Evolutionary conservation across 1,140 invertebrate species (phyloP).

Genomic region (Arctopsyche grandis): DNA sequence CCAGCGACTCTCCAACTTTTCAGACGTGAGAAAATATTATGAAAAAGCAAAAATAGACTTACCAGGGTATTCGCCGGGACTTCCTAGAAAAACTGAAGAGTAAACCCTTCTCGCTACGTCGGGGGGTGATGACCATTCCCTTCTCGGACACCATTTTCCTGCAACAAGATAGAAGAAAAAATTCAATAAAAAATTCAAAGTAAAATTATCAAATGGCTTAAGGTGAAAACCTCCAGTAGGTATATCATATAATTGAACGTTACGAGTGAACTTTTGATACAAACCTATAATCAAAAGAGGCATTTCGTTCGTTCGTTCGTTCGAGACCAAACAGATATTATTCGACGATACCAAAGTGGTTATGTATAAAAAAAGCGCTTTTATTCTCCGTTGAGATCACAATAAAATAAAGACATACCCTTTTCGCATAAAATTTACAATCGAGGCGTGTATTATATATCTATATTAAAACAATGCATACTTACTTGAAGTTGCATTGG

Average conservation of each 20-base stretch:
- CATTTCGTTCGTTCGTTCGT: slow-evolving; percentile 36
- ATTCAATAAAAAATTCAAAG: slow-evolving; percentile 41
- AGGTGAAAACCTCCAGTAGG: slow-evolving; percentile 44
- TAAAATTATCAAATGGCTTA: slow-evolving; percentile 45
- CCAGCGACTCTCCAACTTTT: slow-evolving; percentile 25
- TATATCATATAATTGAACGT: slow-evolving; percentile 52
- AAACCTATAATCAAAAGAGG: slow-evolving; percentile 50
- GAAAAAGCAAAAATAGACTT: slow-evolving; percentile 48
- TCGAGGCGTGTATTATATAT: no score
- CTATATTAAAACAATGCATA: no score
- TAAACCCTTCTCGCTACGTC: slow-evolving; percentile 86
- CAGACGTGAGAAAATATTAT: neutral
- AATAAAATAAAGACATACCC: no score
- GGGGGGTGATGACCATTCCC: slow-evolving; percentile 87
- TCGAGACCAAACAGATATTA: neutral
- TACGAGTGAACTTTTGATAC: slow-evolving; percentile 46
- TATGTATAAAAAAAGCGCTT: neutral
- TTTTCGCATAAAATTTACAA: no score
- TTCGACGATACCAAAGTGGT: slow-evolving; percentile 28
- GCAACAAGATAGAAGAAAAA: slow-evolving; percentile 63
- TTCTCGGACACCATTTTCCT: slow-evolving; percentile 89
- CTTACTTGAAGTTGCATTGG: no score
- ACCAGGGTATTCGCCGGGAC: slow-evolving; percentile 81
- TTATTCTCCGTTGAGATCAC: no score
- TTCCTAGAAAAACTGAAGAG: slow-evolving; percentile 89